Conservation (phyloP, 1,140 invertebrate species). For the Helicorthomorpha holstii region DNA sequence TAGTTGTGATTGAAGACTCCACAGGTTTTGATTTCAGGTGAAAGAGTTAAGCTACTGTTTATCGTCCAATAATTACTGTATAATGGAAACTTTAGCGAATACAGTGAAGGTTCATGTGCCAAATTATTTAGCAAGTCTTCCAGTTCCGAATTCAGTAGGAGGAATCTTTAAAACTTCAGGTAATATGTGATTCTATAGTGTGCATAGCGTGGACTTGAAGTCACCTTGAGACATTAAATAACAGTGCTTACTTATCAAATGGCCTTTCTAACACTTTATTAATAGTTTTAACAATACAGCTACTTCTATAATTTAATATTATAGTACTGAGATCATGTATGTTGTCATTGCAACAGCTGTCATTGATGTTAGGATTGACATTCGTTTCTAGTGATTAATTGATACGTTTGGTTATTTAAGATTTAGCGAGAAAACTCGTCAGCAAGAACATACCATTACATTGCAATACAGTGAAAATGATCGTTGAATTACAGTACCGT, state of each 20-base stretch:
- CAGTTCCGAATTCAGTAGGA: conserved; percentile 13
- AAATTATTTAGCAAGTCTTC: conserved; percentile 14
- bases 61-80: background rate
- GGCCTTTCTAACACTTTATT: background rate
- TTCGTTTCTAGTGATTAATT: no score
- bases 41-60: background rate
- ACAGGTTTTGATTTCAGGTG: no score
- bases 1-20: no score
- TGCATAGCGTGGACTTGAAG: background rate
- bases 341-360: background rate
- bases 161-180: conserved; percentile 14
- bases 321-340: background rate
- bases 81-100: conserved; percentile 14
- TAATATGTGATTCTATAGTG: conserved; percentile 5
- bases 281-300: background rate
- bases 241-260: background rate
- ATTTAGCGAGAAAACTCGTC: no score
- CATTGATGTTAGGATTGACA: no score
- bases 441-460: no score
- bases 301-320: background rate
- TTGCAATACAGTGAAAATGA: no score
- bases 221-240: background rate
- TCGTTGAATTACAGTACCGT: no score
- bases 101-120: conserved; percentile 13
- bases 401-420: no score